These are phyloP conservation scores for Ptyas mucosa DNA, from an alignment of 2,113 vertebrate genomes.

Conservation along the genomic window DNA sequence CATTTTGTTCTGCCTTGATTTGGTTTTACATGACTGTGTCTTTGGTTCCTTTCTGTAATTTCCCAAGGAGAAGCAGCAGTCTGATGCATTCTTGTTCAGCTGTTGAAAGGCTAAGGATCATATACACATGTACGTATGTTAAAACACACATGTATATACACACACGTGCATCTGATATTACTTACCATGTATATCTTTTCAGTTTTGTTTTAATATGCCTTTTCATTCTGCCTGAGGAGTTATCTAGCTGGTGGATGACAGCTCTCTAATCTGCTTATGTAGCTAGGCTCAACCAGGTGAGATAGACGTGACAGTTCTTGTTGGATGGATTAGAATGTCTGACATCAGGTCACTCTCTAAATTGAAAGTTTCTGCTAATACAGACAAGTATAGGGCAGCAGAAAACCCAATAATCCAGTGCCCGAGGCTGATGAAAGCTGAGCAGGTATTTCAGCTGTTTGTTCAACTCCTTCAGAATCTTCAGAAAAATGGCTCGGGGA, in stretches of 20 bases:
- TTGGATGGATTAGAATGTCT: slow-evolving; percentile 55
- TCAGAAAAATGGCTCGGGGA: background rate
- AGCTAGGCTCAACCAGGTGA: slow-evolving; percentile 56
- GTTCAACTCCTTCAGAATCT: slow-evolving; percentile 26
- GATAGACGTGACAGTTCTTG: slow-evolving; percentile 53
- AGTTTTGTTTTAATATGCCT: slow-evolving; percentile 38
- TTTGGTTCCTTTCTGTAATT: background rate
- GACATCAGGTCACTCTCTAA: slow-evolving; percentile 54
- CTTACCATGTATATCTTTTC: slow-evolving; percentile 22
- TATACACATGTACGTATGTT: background rate
- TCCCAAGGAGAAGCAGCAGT: background rate
- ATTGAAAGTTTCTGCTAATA: slow-evolving; percentile 52
- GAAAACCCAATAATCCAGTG: slow-evolving; percentile 47
- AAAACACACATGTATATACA: background rate
- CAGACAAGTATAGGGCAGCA: slow-evolving; percentile 47
- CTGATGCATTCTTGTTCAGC: background rate
- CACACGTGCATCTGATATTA: background rate
- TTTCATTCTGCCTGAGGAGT: slow-evolving; percentile 47
- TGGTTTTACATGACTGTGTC: background rate
- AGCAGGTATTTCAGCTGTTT: background rate
- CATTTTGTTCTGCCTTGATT: background rate
- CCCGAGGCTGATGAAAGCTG: slow-evolving; percentile 17
- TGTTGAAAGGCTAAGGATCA: background rate
- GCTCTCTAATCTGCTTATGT: slow-evolving; percentile 64
- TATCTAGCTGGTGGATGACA: slow-evolving; percentile 17